Conservation (phyloP, 1,140 invertebrate species). For the Himalopsyche phryganea region DNA sequence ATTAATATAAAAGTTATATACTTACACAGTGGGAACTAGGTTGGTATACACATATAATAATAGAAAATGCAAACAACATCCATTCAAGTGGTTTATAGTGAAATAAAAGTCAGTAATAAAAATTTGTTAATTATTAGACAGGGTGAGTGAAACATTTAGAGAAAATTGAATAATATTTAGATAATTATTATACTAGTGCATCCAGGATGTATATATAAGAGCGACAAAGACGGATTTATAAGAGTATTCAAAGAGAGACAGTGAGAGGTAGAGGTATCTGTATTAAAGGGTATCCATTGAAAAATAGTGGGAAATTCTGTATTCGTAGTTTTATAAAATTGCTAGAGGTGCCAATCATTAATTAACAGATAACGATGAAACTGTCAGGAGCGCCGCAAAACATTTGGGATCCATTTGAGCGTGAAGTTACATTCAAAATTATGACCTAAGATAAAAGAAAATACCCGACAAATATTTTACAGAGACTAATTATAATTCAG, state of each 20-base stretch:
- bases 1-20: too few species aligned
- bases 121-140: neutral
- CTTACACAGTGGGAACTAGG: neutral
- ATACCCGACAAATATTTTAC: too few species aligned
- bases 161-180: constrained; percentile 1
- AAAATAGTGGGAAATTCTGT: constrained; percentile 1
- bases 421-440: too few species aligned
- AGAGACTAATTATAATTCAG: too few species aligned
- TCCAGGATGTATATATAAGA: constrained; percentile 6
- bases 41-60: constrained; percentile 1
- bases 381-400: too few species aligned
- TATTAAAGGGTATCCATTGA: neutral
- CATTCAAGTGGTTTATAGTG: constrained; percentile 14
- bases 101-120: constrained; percentile 3
- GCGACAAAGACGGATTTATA: constrained; percentile 24
- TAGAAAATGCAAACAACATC: constrained; percentile 28
- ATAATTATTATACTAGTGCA: constrained; percentile 2
- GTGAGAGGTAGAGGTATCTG: constrained; percentile 10
- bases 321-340: neutral
- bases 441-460: too few species aligned
- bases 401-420: too few species aligned
- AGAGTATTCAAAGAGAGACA: constrained; percentile 28
- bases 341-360: neutral
- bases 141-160: neutral
- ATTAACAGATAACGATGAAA: too few species aligned